Base-by-base conservation (phyloP, 2,888 invertebrate species). In the Ctena decussata region DNA sequence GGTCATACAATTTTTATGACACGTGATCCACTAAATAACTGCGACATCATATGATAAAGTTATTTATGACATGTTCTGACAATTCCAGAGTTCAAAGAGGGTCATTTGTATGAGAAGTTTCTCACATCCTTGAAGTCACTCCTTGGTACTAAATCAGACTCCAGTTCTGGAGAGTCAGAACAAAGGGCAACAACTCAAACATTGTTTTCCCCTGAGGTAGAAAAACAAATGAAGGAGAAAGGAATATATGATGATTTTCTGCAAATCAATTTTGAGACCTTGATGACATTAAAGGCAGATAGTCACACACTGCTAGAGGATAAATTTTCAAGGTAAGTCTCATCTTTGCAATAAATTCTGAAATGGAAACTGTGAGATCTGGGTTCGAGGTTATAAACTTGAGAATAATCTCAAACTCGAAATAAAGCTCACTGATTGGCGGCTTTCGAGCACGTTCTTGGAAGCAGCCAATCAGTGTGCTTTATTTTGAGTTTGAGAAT, bases 161-260 rank as follows among this genome's bases (percentile, higher is more conserved):
- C 65, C n/a, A 71, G 78, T 46, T 76, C 73, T 37, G 57, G 27
- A 74, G 80, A 81, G 44, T 57, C 39, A 15, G 32, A 24, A 0
- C 32, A 71, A 53, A 72, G 82, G 79, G 80, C 78, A 78, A 84
- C 80, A 24, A 35, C 49, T 18, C 37, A 44, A 3, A 24, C 79
- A 30, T 69, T 92, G 46, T 91, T 89, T 78, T 75, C 88, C 27
- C 84, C 87, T 32, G 89, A 92, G 32, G 80, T 91, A 11, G 87
- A 89, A n/a, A 74, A 83, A 27, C 94, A 94, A 84, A 90, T 93
- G 90, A 86, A 87, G 41, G 87, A 92, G 11, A 90, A 89, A 69
- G 94, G 93, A 39, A 84, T 90, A 0, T 87, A 86, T 80, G 94
- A 94, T 78, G 91, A 91, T 21, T 86, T 94, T 53, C 77, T 94